Evolutionary conservation across 2,113 vertebrate species (phyloP), one percentile per base, ranked within the genome.

Genomic region (Oncorhynchus clarkii): DNA sequence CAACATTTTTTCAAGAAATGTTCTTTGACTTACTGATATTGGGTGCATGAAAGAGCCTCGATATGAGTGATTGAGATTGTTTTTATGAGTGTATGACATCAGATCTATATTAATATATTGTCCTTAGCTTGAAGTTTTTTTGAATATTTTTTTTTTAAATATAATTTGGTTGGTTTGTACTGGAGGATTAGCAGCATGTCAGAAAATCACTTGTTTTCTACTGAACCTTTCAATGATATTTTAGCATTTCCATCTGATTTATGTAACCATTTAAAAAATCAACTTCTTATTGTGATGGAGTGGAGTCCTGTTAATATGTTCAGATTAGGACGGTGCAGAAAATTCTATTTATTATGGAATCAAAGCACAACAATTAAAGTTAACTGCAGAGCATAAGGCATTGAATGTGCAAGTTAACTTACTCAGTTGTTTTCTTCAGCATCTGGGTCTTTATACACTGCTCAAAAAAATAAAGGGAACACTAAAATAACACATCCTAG

Each of bases 101-200:
- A 94, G 90, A 94, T 95, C 94, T 95, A 95, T 95, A 95, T 90
- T 92, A 96, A 96, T 94, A 95, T 94, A 95, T 95, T 95, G 92
- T 94, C 93, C 90, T 95, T 95, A 94, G 94, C 93, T 94, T 93
- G 92, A 93, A 90, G 89, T 91, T 91, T 93, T 92, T 85, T 92
- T 93, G 84, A 91, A 86, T 89, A 84, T 83, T 79, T 0, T 83
- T 89, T 73, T 87, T 88, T 90, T 1, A 2, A 2, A 27, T 34
- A 91, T 88, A 18, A 80, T 90, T 92, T 91, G 91, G 89, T 89
- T 89, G 91, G 89, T 91, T 86, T 91, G 87, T 91, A 88, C 91
- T 91, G 92, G 91, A 91, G 89, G 92, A 92, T 92, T 89, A 90
- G 89, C 84, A 75, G 92, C 89, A 89, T 91, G 85, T 87, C 77